phyloP scores from a whole-genome alignment of 2,113 vertebrate species.

The Noturus placidus region DNA sequence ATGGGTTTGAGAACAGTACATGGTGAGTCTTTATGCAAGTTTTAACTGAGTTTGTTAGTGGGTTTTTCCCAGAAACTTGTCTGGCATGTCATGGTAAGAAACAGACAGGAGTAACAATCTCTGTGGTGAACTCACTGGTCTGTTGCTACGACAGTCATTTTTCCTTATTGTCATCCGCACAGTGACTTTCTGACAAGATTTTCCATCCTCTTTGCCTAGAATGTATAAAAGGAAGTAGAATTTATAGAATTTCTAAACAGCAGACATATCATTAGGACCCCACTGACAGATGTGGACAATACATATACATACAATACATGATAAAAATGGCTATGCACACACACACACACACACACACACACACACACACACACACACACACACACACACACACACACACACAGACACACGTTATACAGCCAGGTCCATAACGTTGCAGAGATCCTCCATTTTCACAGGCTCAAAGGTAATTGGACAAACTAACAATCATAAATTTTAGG shows the following conservation, averaged over 20 bases:
- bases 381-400: too few species aligned
- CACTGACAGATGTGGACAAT: neutral
- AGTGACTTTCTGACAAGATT: constrained; percentile 96
- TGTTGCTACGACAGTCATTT: constrained; percentile 94
- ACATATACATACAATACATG: too few species aligned
- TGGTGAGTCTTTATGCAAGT: neutral
- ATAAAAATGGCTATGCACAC: neutral
- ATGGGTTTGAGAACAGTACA: neutral
- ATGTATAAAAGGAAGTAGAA: neutral
- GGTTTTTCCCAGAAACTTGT: neutral
- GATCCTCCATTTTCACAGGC: too few species aligned
- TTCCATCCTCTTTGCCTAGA: constrained; percentile 95
- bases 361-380: too few species aligned
- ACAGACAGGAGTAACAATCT: neutral
- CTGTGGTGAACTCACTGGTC: constrained; percentile 78
- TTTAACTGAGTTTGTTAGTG: neutral
- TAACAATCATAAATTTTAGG: too few species aligned
- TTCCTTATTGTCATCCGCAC: constrained; percentile 98
- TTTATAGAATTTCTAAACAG: neutral
- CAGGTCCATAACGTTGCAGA: too few species aligned
- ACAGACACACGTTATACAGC: too few species aligned
- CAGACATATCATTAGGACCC: neutral
- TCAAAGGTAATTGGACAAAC: too few species aligned
- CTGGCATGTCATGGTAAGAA: neutral
- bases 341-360: too few species aligned